Base-by-base conservation (phyloP, 2,888 invertebrate genomes). In the Diabrotica balteata region DNA sequence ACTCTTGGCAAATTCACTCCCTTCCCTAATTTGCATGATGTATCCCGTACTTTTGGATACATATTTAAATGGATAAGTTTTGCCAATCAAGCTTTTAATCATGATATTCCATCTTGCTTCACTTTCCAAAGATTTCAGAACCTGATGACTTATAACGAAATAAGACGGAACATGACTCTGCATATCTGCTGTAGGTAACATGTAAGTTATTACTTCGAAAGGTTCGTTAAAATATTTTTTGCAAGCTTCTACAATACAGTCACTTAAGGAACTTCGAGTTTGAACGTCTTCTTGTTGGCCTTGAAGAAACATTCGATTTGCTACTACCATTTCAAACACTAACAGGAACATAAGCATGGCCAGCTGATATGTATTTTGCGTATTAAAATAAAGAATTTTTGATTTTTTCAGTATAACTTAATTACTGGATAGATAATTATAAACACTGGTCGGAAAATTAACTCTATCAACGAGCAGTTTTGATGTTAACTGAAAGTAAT, bases 11-110 rank as follows among this genome's bases (percentile, higher is more conserved):
- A 74, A 59, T 51, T 76, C 76, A 4, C 67, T 67, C 8, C 63
- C 58, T 42, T 63, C 65, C 44, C 72, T 65, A 11, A 76, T 70
- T 49, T 75, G 74, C 7, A 76, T 66, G 7, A 76, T 70, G 58
- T 75, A 76, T 44, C 70, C 75, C 1, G 64, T 59, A 4, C 64
- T 59, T 52, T 68, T 67, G 3, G 43, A 42, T 2, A 54, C 42
- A 44, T 59, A 53, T 8, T 50, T 50, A 8, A 63, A 55, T 10
- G 60, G 55, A 11, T 52, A 55, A 3, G 46, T n/a, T 3, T 52
- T 50, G 3, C 11, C 17, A 8, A 54, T 62, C 11, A 69, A 47
- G 44, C 70, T 66, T 47, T 68, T 69, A 9, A 73, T 51, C 17
- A 72, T 6, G 49, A 73, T 52, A 0, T 67, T 58, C 66, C 69